phyloP scores from a whole-genome alignment of 1,140 invertebrate genomes.

The Latrodectus geometricus region DNA sequence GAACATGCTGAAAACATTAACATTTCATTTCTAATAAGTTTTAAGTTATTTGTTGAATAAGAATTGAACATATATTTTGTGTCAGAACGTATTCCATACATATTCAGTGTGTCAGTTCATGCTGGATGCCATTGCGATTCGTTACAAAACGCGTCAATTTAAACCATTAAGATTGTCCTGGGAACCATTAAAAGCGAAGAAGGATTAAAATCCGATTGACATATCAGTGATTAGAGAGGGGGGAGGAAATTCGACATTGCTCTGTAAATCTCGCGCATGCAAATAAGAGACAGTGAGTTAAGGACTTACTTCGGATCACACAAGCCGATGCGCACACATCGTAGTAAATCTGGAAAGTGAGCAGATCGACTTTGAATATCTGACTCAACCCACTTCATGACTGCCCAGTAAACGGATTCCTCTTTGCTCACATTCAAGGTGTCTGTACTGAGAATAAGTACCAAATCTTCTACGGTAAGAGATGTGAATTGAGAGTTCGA shows the following conservation, averaged over 20 bases:
- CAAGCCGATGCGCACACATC: slow-evolving; percentile 77
- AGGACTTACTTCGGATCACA: slow-evolving; percentile 73
- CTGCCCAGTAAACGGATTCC: slow-evolving; percentile 76
- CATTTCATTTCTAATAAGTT: too few relatives aligned
- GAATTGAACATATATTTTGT: too few relatives aligned
- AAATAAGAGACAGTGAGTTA: neutral
- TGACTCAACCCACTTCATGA: slow-evolving; percentile 76
- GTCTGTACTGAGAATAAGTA: slow-evolving; percentile 74
- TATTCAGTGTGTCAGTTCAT: too few relatives aligned
- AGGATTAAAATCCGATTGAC: neutral
- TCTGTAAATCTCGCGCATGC: neutral
- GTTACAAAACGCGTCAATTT: too few relatives aligned
- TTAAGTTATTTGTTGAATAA: too few relatives aligned
- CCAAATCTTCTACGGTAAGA: slow-evolving; percentile 72
- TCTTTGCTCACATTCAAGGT: slow-evolving; percentile 79
- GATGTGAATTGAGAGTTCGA: slow-evolving; percentile 70
- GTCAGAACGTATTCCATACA: too few relatives aligned
- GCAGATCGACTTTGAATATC: slow-evolving; percentile 71
- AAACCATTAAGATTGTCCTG: too few relatives aligned
- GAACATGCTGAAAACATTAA: too few relatives aligned
- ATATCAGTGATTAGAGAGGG: too few relatives aligned
- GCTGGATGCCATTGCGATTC: too few relatives aligned
- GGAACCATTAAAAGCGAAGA: too few relatives aligned
- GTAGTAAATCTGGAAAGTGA: slow-evolving; percentile 74
- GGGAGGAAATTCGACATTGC: neutral